phyloP scores from a whole-genome alignment of 2,888 invertebrate genomes.

The Microplitis manilae region DNA sequence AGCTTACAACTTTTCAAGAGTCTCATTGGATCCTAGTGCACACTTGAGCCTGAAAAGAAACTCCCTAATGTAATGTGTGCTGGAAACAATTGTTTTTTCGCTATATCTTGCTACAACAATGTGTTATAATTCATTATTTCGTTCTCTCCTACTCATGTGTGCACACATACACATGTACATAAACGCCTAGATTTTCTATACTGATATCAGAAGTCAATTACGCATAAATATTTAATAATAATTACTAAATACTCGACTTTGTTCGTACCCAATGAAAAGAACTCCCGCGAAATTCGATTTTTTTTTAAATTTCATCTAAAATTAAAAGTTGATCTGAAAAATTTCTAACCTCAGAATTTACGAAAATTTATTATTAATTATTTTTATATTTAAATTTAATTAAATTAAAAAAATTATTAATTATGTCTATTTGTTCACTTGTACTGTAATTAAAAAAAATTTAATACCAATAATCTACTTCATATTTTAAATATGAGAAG shows the following conservation, averaged over 20 bases:
- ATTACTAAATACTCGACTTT: background rate
- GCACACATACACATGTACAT: background rate
- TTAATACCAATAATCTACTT: no score
- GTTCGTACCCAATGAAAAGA: background rate
- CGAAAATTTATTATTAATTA: no score
- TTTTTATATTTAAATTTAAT: no score
- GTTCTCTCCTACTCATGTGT: background rate
- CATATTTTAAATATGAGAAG: no score
- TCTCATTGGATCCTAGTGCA: slow-evolving; percentile 34
- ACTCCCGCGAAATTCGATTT: no score
- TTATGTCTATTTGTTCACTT: no score
- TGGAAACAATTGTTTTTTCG: slow-evolving; percentile 63
- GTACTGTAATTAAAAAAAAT: no score
- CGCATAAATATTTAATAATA: background rate
- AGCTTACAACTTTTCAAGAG: slow-evolving; percentile 29
- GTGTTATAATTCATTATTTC: slow-evolving; percentile 23
- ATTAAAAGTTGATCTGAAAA: no score
- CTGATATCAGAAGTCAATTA: background rate
- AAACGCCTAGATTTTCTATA: slow-evolving; percentile 5
- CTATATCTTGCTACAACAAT: slow-evolving; percentile 28
- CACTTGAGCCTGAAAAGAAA: slow-evolving; percentile 39
- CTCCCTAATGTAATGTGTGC: slow-evolving; percentile 55
- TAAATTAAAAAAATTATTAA: no score
- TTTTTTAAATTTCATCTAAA: no score
- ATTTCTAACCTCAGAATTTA: no score